A percentile compares a stretch with the other conserved stretches of the same genome.
phyloP scores from a whole-genome alignment of 2,888 invertebrate genomes.

The Megalurothrips usitatus region DNA sequence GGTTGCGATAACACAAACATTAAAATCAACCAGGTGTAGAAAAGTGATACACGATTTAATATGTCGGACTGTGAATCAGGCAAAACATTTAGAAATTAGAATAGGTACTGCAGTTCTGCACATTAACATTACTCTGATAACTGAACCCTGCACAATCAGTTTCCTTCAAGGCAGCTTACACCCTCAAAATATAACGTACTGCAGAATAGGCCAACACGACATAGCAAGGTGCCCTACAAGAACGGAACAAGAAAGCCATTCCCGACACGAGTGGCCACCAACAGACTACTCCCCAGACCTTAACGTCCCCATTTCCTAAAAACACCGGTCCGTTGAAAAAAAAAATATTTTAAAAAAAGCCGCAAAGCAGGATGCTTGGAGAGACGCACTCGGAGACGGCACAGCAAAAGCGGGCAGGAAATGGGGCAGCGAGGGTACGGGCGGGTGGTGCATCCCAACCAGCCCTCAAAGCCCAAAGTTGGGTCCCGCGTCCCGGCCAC shows the following conservation, averaged over 20 bases:
- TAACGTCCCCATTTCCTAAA: no score
- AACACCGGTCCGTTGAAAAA: no score
- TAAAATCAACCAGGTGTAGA: no score
- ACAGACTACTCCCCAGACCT: background rate
- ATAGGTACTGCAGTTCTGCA: background rate
- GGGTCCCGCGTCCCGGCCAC: conserved; percentile 36
- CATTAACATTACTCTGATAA: background rate
- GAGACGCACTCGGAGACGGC: no score
- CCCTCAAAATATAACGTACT: background rate
- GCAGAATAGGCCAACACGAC: no score
- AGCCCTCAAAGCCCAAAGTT: background rate
- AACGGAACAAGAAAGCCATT: no score
- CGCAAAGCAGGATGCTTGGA: no score
- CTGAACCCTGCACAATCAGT: background rate
- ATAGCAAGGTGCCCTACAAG: no score
- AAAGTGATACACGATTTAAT: no score
- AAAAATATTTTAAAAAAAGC: no score
- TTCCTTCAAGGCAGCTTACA: background rate
- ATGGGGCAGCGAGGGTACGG: background rate
- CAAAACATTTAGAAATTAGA: background rate
- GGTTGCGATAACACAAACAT: no score
- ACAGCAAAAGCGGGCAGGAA: background rate
- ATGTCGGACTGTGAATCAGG: no score
- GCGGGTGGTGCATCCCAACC: background rate
- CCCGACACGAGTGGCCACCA: background rate